Percentiles rank a stretch among this genome's conserved stretches.
Conservation (phyloP, 1,140 invertebrate species). For the Hylaeus volcanicus region DNA sequence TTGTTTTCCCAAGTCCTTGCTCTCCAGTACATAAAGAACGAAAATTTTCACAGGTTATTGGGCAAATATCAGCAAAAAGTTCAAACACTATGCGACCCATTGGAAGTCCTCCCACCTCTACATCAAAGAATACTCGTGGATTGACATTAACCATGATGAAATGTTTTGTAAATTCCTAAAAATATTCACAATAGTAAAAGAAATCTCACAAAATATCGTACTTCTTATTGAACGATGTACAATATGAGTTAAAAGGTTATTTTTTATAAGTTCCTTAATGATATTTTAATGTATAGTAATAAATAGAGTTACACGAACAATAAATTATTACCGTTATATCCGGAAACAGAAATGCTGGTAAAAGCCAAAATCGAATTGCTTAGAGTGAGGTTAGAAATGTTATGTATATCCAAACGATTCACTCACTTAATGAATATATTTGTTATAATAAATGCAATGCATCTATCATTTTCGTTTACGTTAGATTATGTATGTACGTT, state of each 20-base stretch:
- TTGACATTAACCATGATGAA: conserved; percentile 70
- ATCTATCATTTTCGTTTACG: conserved; percentile 6
- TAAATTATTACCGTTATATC: conserved; percentile 24
- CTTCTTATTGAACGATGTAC: too few relatives aligned
- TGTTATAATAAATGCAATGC: not conserved
- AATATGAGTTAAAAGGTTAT: too few relatives aligned
- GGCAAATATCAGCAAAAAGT: conserved; percentile 97
- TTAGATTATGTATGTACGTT: not conserved
- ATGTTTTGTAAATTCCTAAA: conserved; percentile 21
- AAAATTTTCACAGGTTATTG: conserved; percentile 99
- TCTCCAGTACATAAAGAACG: conserved; percentile 99
- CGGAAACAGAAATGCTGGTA: not conserved
- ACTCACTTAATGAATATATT: not conserved
- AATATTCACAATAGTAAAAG: conserved; percentile 23
- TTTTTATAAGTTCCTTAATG: not conserved
- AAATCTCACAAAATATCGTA: not conserved
- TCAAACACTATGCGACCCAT: conserved; percentile 98
- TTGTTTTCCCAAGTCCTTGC: conserved; percentile 86
- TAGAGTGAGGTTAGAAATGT: conserved; percentile 13
- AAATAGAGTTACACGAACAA: not conserved
- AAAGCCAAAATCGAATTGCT: conserved; percentile 10
- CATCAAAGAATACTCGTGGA: conserved; percentile 91
- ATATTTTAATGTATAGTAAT: not conserved
- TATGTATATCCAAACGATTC: not conserved
- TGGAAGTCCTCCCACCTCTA: conserved; percentile 93